phyloP scores from a whole-genome alignment of 1,140 invertebrate species.

The Olivierus martensii region DNA sequence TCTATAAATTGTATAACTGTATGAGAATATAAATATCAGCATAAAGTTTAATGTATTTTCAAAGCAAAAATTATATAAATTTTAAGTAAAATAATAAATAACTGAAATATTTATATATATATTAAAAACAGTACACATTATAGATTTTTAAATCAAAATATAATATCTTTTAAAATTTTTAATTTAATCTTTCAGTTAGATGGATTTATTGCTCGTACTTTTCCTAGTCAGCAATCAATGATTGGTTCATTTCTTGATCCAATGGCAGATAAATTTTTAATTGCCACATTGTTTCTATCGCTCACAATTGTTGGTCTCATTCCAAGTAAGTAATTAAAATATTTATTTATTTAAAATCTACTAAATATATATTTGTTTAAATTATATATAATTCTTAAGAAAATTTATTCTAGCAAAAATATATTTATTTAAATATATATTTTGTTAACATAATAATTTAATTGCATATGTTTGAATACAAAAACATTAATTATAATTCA shows the following conservation, averaged over 20 bases:
- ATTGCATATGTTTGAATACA: no score
- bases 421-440: no score
- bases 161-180: neutral
- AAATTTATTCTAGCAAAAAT: no score
- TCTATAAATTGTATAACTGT: neutral
- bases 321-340: conserved; percentile 40
- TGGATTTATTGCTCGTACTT: conserved; percentile 89
- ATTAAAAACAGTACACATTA: neutral
- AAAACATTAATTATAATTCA: no score
- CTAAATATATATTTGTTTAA: no score
- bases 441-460: no score
- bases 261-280: conserved; percentile 89
- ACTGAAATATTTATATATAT: neutral
- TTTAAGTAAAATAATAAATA: neutral
- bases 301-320: conserved; percentile 72
- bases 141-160: neutral
- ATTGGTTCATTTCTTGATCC: conserved; percentile 94
- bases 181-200: conserved; percentile 50
- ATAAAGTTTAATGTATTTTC: neutral
- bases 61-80: neutral
- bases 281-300: conserved; percentile 73
- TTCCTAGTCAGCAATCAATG: conserved; percentile 75
- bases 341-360: neutral
- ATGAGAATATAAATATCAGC: neutral
- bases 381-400: no score